phyloP scores from a whole-genome alignment of 2,888 invertebrate species.

The Polyommatus icarus region DNA sequence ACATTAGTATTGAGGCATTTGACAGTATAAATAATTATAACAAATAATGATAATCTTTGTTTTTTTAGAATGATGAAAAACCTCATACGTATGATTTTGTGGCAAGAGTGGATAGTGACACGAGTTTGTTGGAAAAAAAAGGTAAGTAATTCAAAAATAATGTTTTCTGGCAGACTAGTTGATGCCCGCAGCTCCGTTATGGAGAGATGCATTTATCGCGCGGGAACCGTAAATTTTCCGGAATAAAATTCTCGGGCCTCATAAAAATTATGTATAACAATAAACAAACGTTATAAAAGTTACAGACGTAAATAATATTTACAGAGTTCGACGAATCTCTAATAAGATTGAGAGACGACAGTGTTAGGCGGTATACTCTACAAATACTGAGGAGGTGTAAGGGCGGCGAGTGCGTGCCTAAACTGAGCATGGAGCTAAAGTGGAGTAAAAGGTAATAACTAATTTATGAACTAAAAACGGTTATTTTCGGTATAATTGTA shows the following conservation, averaged over 20 bases:
- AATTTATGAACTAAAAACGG: no score
- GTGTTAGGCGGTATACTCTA: conserved; percentile 38
- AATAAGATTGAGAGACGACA: conserved; percentile 48
- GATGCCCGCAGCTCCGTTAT: no score
- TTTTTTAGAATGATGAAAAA: conserved; percentile 45
- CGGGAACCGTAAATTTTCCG: no score
- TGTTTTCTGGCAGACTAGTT: no score
- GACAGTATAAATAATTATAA: not conserved
- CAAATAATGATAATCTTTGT: not conserved
- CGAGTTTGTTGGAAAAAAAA: conserved; percentile 33
- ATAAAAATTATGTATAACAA: no score
- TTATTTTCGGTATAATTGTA: no score
- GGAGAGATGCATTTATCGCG: no score
- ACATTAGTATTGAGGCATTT: not conserved
- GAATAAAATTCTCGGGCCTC: no score
- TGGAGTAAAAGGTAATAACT: conserved; percentile 48
- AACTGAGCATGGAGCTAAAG: conserved; percentile 43
- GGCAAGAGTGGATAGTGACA: conserved; percentile 41
- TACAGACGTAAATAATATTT: conserved; percentile 27
- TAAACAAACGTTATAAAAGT: no score
- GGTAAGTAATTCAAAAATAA: conserved; percentile 37
- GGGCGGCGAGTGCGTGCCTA: conserved; percentile 50
- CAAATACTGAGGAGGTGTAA: conserved; percentile 48
- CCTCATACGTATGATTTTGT: conserved; percentile 47
- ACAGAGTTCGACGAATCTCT: conserved; percentile 51